phyloP scores from a whole-genome alignment of 2,113 vertebrate species.

The Zapornia atra region DNA sequence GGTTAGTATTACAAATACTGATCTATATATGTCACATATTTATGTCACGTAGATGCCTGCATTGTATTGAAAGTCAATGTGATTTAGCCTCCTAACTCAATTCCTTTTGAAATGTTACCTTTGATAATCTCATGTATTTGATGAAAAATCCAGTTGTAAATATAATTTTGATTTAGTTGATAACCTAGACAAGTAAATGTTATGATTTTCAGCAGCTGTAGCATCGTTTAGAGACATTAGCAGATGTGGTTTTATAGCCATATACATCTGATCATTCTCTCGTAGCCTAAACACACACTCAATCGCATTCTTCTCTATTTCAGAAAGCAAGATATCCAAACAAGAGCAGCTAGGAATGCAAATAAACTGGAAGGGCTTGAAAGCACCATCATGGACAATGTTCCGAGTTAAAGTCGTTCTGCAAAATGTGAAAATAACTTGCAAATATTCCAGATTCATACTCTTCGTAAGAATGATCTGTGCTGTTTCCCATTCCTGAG shows the following conservation, averaged over 20 bases:
- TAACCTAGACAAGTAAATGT: conserved; percentile 43
- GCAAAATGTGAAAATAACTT: not conserved
- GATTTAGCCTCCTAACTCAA: conserved; percentile 58
- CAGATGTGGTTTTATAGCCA: conserved; percentile 37
- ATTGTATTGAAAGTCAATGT: conserved; percentile 43
- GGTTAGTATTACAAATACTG: not conserved
- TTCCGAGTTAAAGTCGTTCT: not conserved
- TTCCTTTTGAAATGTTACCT: conserved; percentile 59
- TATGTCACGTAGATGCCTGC: conserved; percentile 16
- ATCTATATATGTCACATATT: conserved; percentile 23
- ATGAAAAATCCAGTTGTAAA: conserved; percentile 53
- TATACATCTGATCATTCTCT: conserved; percentile 2
- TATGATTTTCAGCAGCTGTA: conserved; percentile 44
- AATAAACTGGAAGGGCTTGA: not conserved
- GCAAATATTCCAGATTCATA: not conserved
- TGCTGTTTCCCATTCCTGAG: not conserved
- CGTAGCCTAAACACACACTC: not conserved
- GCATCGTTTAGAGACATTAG: conserved; percentile 4
- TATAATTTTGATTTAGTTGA: conserved; percentile 51
- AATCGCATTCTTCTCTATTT: not conserved
- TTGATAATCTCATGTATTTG: conserved; percentile 30
- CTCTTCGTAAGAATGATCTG: not conserved
- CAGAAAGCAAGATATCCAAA: not conserved
- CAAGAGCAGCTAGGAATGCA: not conserved
- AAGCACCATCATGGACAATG: not conserved